Evolutionary conservation across 2,113 vertebrate species (phyloP), one percentile per base, ranked within the genome.

Genomic region (Aptenodytes patagonicus): DNA sequence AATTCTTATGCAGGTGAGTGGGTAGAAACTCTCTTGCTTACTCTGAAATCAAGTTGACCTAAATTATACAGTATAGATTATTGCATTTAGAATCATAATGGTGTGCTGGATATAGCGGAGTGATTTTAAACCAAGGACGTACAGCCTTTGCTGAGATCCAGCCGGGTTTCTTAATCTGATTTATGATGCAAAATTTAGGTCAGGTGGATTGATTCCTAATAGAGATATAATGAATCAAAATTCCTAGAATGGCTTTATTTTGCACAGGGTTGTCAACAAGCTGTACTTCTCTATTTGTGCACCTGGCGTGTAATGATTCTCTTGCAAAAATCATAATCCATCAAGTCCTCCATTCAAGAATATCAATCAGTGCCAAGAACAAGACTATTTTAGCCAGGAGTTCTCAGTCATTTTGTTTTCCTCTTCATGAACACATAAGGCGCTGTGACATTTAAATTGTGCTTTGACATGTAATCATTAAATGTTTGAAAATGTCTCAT

Each of bases 381-480:
- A 89, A 92, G 71, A 94, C 32, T 57, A 60, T 96, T 96, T 97
- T 95, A 94, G 95, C 97, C 96, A 96, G 95, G 93, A 94, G 94
- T 97, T 97, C 97, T 98, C 98, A 97, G 95, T 98, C 97, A 97
- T 97, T 97, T 96, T 88, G 76, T 76, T 96, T 97, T 93, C 90
- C 89, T 94, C 89, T 73, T 58, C 42, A 79, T 94, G 95, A 97
- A 32, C 69, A 95, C 55, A 87, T 89, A 96, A 92, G 83, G 92
- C 20, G 8, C 94, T 68, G 93, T 98, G 98, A 98, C 98, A 98
- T 97, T 96, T 97, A 97, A 98, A 98, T 98, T 97, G 91, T 97
- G 95, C 94, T 98, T 98, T 98, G 98, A 98, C 97, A 96, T 96
- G 96, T 98, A 98, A 98, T 98, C 97, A 97, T 98, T 98, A 98